These are phyloP conservation scores for Dendrolimus houi DNA, from an alignment of 2,888 invertebrate genomes.

Conservation along the genomic window DNA sequence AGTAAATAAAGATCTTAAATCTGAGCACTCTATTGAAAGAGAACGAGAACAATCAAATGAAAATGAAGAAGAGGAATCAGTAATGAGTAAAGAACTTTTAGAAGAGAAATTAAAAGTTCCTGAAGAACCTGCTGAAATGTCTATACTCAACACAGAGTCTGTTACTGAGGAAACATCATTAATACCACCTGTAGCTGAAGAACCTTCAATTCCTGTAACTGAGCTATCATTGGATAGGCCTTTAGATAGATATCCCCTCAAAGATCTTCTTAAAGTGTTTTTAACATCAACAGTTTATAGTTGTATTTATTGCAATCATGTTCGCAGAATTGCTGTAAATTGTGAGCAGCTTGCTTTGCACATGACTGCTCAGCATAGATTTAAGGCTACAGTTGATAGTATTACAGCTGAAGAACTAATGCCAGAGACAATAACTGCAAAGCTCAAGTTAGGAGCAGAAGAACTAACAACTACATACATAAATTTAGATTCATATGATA, in stretches of 20 bases:
- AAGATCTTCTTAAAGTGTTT: conserved; percentile 84
- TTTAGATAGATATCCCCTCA: conserved; percentile 83
- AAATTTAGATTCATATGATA: conserved; percentile 83
- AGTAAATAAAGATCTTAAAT: conserved; percentile 12
- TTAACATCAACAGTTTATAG: conserved; percentile 80
- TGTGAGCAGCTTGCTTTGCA: conserved; percentile 88
- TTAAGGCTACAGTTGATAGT: conserved; percentile 86
- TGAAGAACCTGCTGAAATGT: conserved; percentile 27
- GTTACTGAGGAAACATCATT: conserved; percentile 43
- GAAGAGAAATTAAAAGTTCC: conserved; percentile 28
- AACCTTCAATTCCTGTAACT: conserved; percentile 78
- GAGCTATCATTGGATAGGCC: conserved; percentile 85
- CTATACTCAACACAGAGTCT: conserved; percentile 37
- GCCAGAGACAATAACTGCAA: conserved; percentile 82
- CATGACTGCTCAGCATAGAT: conserved; percentile 86
- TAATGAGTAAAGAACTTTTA: conserved; percentile 16
- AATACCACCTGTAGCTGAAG: conserved; percentile 48
- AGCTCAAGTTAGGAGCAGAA: conserved; percentile 78
- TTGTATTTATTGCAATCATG: conserved; percentile 92
- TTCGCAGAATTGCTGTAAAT: conserved; percentile 89
- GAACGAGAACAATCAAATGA: conserved; percentile 16
- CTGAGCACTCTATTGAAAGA: conserved; percentile 1
- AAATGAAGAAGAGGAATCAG: conserved; percentile 19
- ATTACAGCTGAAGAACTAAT: conserved; percentile 85
- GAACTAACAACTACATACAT: conserved; percentile 81